Percentiles rank a stretch among this genome's conserved stretches.
phyloP scores from a whole-genome alignment of 2,888 invertebrate genomes.

The Isoperla grammatica region DNA sequence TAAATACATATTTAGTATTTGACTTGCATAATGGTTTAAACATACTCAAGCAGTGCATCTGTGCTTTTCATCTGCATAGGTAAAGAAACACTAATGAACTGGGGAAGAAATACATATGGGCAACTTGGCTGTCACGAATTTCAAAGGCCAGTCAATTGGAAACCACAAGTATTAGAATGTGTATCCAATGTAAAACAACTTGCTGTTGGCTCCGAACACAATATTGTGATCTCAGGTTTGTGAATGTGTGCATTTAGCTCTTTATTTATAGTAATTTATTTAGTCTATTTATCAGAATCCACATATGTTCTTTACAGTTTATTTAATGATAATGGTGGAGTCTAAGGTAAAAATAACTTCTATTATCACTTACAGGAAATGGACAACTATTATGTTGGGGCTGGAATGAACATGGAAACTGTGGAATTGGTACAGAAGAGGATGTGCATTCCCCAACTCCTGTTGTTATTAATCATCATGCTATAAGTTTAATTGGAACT shows the following conservation, averaged over 20 bases:
- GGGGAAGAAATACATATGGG: constrained; percentile 78
- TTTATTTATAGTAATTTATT: no score
- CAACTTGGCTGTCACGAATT: constrained; percentile 56
- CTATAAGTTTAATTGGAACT: constrained; percentile 42
- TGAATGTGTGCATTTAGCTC: constrained; percentile 5
- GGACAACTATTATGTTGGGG: constrained; percentile 73
- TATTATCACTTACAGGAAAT: constrained; percentile 53
- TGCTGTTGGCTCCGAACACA: constrained; percentile 74
- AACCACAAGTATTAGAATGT: constrained; percentile 33
- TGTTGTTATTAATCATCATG: constrained; percentile 37
- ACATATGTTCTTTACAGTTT: no score
- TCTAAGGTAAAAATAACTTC: no score
- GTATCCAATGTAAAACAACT: constrained; percentile 49
- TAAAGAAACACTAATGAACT: constrained; percentile 58
- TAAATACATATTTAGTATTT: no score
- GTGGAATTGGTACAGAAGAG: constrained; percentile 57
- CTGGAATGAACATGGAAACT: constrained; percentile 88
- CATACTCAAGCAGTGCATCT: no score
- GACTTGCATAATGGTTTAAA: no score
- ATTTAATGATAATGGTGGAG: no score
- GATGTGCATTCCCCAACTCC: constrained; percentile 45
- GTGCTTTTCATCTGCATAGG: constrained; percentile 41
- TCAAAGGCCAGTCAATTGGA: constrained; percentile 45
- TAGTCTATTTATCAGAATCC: no score
- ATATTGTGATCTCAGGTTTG: constrained; percentile 53